Conservation (phyloP, 2,113 vertebrate species). For the Thunnus maccoyii region DNA sequence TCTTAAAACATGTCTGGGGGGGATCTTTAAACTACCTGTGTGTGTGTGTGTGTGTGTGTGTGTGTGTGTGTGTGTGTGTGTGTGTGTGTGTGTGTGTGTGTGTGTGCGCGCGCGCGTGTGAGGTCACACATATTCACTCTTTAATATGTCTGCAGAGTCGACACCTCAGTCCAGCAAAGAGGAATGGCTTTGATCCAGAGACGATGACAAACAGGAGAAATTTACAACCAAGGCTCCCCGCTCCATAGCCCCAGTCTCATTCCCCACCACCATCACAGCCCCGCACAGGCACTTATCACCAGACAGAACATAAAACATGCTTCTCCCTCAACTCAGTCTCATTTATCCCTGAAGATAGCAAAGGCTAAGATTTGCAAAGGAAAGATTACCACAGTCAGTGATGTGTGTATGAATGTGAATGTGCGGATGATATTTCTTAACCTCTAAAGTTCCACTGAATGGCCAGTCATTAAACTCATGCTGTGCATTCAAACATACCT, state of each 20-base stretch:
- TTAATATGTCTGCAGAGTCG: slow-evolving; percentile 33
- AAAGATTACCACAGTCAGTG: background rate
- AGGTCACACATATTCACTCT: slow-evolving; percentile 13
- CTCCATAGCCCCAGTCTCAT: slow-evolving; percentile 47
- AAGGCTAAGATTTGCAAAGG: slow-evolving; percentile 8
- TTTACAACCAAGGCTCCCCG: slow-evolving; percentile 50
- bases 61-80: too few relatives aligned
- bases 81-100: background rate
- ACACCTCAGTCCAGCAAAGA: slow-evolving; percentile 12
- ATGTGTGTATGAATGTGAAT: background rate
- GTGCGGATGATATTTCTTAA: slow-evolving; percentile 4
- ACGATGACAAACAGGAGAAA: slow-evolving; percentile 49
- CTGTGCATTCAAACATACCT: background rate
- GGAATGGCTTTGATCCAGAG: slow-evolving; percentile 48
- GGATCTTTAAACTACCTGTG: too few relatives aligned
- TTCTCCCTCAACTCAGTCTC: background rate
- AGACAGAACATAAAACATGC: slow-evolving; percentile 60
- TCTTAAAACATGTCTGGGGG: too few relatives aligned
- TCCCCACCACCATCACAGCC: slow-evolving; percentile 39
- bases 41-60: background rate
- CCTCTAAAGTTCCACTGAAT: background rate
- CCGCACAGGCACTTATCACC: slow-evolving; percentile 45
- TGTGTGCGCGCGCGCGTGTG: background rate
- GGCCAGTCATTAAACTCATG: background rate
- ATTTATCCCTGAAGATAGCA: slow-evolving; percentile 13